A percentile compares a stretch with the other conserved stretches of the same genome.
Conservation (phyloP, 2,888 invertebrate genomes). For the Pinctada fucata region DNA sequence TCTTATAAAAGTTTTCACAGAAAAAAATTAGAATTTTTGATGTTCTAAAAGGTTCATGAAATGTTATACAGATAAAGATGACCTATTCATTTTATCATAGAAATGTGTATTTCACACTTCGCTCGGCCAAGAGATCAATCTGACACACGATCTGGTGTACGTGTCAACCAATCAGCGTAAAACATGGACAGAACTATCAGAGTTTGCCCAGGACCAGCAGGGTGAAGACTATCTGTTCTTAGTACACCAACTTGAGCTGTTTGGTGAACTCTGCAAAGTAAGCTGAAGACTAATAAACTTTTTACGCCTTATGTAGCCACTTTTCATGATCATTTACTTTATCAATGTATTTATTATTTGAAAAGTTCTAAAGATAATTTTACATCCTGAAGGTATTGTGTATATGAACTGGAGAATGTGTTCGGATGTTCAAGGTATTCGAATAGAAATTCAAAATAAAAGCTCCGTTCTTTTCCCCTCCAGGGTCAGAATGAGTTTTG, state of each 20-base stretch:
- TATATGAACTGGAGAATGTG: too few species aligned
- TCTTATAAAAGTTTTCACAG: neutral
- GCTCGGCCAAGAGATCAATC: slow-evolving; percentile 72
- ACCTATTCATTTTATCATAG: slow-evolving; percentile 44
- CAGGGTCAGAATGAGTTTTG: slow-evolving; percentile 70
- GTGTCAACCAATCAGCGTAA: slow-evolving; percentile 69
- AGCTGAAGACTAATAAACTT: slow-evolving; percentile 46
- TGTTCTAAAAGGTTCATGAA: slow-evolving; percentile 10
- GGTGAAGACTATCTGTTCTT: slow-evolving; percentile 73
- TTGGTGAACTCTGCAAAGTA: slow-evolving; percentile 74
- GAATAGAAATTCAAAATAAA: too few species aligned
- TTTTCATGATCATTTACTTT: neutral
- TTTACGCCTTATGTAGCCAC: neutral
- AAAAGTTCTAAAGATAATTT: too few species aligned
- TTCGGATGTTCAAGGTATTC: too few species aligned
- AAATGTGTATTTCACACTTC: slow-evolving; percentile 72
- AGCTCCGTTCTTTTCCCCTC: too few species aligned
- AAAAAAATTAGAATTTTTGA: neutral
- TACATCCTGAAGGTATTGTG: too few species aligned
- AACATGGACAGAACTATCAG: slow-evolving; percentile 67
- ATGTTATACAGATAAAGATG: neutral
- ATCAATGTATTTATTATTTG: neutral
- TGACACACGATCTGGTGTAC: slow-evolving; percentile 68
- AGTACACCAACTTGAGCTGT: slow-evolving; percentile 73
- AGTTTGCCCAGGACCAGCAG: slow-evolving; percentile 64